Conservation (phyloP, 2,113 vertebrate genomes). For the rabbit (Oryctolagus cuniculus) region DNA sequence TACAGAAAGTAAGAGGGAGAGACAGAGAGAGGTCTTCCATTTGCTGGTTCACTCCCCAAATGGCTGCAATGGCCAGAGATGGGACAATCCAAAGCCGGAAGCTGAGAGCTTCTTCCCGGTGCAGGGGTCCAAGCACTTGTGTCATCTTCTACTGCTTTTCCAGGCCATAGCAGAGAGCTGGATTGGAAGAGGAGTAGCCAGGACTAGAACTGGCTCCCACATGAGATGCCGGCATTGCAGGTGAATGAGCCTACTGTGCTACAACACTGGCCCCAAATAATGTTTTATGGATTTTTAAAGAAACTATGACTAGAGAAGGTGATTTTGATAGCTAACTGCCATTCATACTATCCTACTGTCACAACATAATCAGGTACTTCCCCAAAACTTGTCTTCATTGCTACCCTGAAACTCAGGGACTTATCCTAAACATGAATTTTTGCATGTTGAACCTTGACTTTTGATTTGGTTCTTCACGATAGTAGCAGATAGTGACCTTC, state of each 20-base stretch:
- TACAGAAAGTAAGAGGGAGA: too few species aligned
- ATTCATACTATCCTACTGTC: neutral
- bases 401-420: neutral
- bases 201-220: too few species aligned
- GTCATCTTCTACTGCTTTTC: too few species aligned
- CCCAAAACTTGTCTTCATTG: neutral
- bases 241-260: neutral
- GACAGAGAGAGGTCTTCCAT: too few species aligned
- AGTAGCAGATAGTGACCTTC: neutral
- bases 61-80: too few species aligned
- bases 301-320: neutral
- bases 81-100: too few species aligned
- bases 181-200: too few species aligned
- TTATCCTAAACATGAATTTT: neutral
- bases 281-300: neutral
- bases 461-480: neutral
- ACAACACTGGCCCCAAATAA: neutral
- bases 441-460: neutral
- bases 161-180: too few species aligned
- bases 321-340: neutral
- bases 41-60: too few species aligned
- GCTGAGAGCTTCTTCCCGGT: too few species aligned
- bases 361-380: neutral
- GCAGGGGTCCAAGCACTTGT: too few species aligned
- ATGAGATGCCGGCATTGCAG: too few species aligned